Evolutionary conservation across 2,888 invertebrate species (phyloP).

Genomic region (Lithophane semibrunnea): DNA sequence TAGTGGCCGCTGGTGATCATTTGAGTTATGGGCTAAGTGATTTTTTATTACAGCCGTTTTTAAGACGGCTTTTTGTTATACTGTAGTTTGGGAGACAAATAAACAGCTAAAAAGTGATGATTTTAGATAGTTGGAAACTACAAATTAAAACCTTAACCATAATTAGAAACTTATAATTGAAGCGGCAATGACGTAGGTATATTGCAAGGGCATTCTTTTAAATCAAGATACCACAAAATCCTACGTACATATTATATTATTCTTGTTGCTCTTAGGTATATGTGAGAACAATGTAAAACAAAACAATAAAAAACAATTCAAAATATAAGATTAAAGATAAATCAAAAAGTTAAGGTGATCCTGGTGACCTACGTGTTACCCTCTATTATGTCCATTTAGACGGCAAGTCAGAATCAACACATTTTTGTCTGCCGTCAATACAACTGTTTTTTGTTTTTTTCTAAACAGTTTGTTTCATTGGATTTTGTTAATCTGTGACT

Average conservation of each 20-base stretch:
- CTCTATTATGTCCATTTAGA: not conserved
- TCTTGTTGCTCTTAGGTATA: too few relatives aligned
- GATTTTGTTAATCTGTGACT: too few relatives aligned
- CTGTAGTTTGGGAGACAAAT: not conserved
- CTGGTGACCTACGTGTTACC: not conserved
- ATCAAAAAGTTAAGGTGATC: not conserved
- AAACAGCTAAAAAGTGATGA: not conserved
- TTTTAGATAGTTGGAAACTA: not conserved
- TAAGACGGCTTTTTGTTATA: not conserved
- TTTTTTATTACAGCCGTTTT: constrained; percentile 33
- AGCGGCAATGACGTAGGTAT: not conserved
- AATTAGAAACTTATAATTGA: not conserved
- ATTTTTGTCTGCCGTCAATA: too few relatives aligned
- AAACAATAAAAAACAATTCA: too few relatives aligned
- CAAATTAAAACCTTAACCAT: not conserved
- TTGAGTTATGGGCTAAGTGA: constrained; percentile 57
- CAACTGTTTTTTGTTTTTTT: too few relatives aligned
- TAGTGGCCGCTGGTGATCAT: constrained; percentile 46
- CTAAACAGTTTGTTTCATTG: too few relatives aligned
- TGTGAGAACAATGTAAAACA: too few relatives aligned
- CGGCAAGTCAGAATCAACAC: not conserved
- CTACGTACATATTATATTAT: too few relatives aligned
- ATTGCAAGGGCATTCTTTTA: too few relatives aligned
- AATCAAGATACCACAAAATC: too few relatives aligned
- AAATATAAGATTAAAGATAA: too few relatives aligned